Conservation (phyloP, 2,113 vertebrate genomes). For the Takifugu flavidus region DNA sequence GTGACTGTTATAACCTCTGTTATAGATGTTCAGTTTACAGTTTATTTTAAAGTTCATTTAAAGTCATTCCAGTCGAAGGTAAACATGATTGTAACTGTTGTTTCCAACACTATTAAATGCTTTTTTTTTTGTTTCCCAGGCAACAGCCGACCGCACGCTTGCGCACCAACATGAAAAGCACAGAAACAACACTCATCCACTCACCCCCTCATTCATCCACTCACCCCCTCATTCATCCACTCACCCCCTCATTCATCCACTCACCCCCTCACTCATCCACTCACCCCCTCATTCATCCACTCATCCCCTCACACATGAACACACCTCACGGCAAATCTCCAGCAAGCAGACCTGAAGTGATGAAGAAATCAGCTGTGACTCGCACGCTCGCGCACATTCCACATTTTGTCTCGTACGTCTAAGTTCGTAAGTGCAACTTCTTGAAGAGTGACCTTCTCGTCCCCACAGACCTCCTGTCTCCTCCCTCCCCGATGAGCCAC, state of each 20-base stretch:
- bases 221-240: neutral
- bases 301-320: neutral
- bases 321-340: constrained; percentile 33
- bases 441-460: constrained; percentile 53
- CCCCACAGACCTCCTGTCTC: constrained; percentile 7
- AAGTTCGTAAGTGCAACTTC: constrained; percentile 69
- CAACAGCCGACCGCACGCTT: constrained; percentile 51
- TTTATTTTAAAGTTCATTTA: constrained; percentile 79
- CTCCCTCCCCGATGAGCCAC: constrained; percentile 34
- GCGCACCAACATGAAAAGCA: constrained; percentile 30
- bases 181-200: constrained; percentile 17
- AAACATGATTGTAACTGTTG: constrained; percentile 81
- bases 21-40: constrained; percentile 76
- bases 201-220: neutral
- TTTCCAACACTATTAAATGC: constrained; percentile 82
- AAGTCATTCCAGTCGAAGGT: constrained; percentile 81
- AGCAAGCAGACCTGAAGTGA: constrained; percentile 40
- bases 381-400: constrained; percentile 23
- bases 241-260: neutral
- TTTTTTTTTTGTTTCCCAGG: constrained; percentile 71
- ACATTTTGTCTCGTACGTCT: constrained; percentile 51
- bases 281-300: neutral
- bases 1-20: constrained; percentile 76
- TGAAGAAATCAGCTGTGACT: constrained; percentile 26
- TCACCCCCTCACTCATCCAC: neutral